phyloP scores from a whole-genome alignment of 2,113 vertebrate species.

The Chlamydotis undulata region DNA sequence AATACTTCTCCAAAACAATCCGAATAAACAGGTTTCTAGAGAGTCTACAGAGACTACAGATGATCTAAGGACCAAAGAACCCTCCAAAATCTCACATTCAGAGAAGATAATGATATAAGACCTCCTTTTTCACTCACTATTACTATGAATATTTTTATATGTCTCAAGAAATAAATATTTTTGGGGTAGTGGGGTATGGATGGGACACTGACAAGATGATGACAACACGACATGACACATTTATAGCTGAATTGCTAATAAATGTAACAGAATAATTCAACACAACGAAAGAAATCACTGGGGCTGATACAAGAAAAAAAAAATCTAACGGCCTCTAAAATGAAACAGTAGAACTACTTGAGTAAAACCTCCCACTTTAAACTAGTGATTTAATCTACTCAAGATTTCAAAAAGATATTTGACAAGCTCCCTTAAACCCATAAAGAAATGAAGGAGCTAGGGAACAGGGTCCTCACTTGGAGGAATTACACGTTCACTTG shows the following conservation, averaged over 20 bases:
- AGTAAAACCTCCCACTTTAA: not conserved
- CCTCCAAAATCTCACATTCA: not conserved
- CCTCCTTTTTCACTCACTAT: not conserved
- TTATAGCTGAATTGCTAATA: not conserved
- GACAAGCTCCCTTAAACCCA: not conserved
- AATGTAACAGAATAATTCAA: not conserved
- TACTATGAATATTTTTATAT: not conserved
- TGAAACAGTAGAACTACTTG: not conserved
- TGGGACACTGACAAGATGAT: fast-evolving
- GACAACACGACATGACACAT: not conserved
- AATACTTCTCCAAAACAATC: not conserved
- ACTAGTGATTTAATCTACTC: not conserved
- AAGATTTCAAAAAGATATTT: not conserved
- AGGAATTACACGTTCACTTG: not conserved
- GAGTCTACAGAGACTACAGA: not conserved
- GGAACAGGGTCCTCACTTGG: not conserved
- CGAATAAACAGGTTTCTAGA: not conserved
- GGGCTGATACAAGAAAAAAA: not conserved
- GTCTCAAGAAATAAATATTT: not conserved
- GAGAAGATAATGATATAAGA: not conserved
- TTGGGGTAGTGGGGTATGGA: fast-evolving
- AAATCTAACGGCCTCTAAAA: not conserved
- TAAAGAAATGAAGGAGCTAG: not conserved
- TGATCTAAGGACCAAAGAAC: not conserved
- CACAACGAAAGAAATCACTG: not conserved